Evolutionary conservation across 2,797 vertebrate species (phyloP).

Genomic region (Myripristis murdjan): DNA sequence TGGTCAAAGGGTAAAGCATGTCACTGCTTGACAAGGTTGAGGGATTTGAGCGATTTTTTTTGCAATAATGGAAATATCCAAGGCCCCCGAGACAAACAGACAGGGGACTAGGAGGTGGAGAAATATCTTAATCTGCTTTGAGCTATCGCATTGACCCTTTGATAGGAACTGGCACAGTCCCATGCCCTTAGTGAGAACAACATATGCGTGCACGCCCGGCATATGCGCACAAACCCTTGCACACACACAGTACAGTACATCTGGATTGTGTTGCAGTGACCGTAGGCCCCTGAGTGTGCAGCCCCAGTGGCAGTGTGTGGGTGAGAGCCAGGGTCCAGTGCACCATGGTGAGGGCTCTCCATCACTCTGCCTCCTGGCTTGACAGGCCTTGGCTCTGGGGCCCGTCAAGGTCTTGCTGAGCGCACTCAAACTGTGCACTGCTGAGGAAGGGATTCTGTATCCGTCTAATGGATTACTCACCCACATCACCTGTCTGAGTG

Average conservation of each 20-base stretch:
- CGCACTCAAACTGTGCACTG: constrained; percentile 79
- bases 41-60: constrained; percentile 77
- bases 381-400: constrained; percentile 85
- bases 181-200: constrained; percentile 68
- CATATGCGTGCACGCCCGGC: constrained; percentile 41
- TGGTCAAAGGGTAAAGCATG: constrained; percentile 38
- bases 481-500: constrained; percentile 85
- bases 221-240: constrained; percentile 53
- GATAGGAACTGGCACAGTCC: constrained; percentile 62
- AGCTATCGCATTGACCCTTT: constrained; percentile 64
- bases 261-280: constrained; percentile 84
- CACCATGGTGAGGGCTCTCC: constrained; percentile 86
- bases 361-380: constrained; percentile 86
- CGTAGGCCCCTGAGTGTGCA: constrained; percentile 75
- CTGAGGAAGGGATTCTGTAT: constrained; percentile 85
- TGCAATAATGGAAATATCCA: constrained; percentile 80
- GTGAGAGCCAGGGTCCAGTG: constrained; percentile 83
- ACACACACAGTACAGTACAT: constrained; percentile 72
- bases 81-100: constrained; percentile 76
- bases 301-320: constrained; percentile 80
- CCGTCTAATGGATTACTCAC: constrained; percentile 87
- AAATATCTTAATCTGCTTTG: constrained; percentile 84
- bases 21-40: constrained; percentile 82
- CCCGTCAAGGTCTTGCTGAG: constrained; percentile 80
- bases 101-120: constrained; percentile 73